These are phyloP conservation scores for Hydrotaea diabolus DNA, from an alignment of 2,888 invertebrate genomes.

Conservation along the genomic window DNA sequence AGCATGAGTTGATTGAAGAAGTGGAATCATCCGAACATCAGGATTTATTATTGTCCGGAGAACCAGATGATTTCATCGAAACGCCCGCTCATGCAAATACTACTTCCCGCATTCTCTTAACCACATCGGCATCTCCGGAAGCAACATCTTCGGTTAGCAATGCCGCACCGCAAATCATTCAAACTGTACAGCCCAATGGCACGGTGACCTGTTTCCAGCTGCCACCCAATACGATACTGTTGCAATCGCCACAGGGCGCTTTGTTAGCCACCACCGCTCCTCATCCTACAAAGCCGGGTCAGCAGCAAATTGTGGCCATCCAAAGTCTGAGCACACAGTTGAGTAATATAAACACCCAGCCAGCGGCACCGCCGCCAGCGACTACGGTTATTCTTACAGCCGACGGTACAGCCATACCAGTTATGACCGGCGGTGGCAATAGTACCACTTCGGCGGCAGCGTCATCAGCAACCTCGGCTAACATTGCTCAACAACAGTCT, in stretches of 20 bases:
- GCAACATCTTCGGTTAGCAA: constrained; percentile 17
- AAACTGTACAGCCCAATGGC: constrained; percentile 77
- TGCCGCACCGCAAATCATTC: constrained; percentile 69
- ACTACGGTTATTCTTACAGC: constrained; percentile 73
- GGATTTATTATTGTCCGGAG: constrained; percentile 62
- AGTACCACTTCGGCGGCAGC: constrained; percentile 22
- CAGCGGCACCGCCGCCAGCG: constrained; percentile 58
- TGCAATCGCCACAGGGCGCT: constrained; percentile 76
- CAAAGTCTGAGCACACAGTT: constrained; percentile 71
- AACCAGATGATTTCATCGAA: constrained; percentile 50
- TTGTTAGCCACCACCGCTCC: constrained; percentile 73
- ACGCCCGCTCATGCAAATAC: constrained; percentile 39
- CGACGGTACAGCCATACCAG: constrained; percentile 74
- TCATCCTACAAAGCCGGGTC: constrained; percentile 60
- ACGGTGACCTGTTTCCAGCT: constrained; percentile 77
- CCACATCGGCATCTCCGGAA: constrained; percentile 16
- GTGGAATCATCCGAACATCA: constrained; percentile 62
- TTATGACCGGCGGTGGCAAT: constrained; percentile 61
- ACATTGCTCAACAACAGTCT: background rate
- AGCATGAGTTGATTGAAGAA: constrained; percentile 61
- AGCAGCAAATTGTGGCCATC: constrained; percentile 74
- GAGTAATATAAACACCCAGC: constrained; percentile 37
- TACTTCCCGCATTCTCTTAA: constrained; percentile 37
- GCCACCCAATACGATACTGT: constrained; percentile 76
- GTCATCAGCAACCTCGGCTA: background rate